A percentile compares a stretch with the other conserved stretches of the same genome.
phyloP scores from a whole-genome alignment of 2,888 invertebrate species.

The Luffia ferchaultella region DNA sequence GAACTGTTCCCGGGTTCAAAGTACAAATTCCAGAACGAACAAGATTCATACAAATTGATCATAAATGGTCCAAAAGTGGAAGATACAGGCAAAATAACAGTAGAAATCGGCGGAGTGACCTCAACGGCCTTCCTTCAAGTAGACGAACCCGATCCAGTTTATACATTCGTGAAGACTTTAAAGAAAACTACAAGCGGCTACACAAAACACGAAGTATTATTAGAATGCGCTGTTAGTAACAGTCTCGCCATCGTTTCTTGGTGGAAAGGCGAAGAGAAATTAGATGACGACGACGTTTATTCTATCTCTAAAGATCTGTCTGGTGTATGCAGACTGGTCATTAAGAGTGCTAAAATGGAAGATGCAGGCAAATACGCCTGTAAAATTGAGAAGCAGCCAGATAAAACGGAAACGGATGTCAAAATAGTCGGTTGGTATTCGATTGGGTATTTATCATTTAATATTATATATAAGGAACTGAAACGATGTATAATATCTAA shows the following conservation, averaged over 20 bases:
- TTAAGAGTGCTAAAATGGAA: constrained; percentile 82
- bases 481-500: neutral
- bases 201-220: constrained; percentile 85
- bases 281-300: constrained; percentile 85
- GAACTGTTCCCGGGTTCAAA: constrained; percentile 96
- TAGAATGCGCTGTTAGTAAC: constrained; percentile 95
- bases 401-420: constrained; percentile 83
- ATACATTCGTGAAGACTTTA: constrained; percentile 90
- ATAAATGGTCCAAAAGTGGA: constrained; percentile 93
- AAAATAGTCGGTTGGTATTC: constrained; percentile 77
- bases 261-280: constrained; percentile 82
- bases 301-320: constrained; percentile 92
- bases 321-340: constrained; percentile 87
- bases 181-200: constrained; percentile 91
- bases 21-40: constrained; percentile 94
- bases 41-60: constrained; percentile 88
- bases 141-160: constrained; percentile 95
- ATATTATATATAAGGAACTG: constrained; percentile 1
- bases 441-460: neutral
- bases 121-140: constrained; percentile 94
- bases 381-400: constrained; percentile 87
- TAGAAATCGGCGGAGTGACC: constrained; percentile 90
- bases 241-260: constrained; percentile 95
- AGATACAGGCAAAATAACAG: constrained; percentile 95
- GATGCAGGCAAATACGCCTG: constrained; percentile 92